Conservation (phyloP, 1,140 invertebrate species). For the Zaprionus davidi region DNA sequence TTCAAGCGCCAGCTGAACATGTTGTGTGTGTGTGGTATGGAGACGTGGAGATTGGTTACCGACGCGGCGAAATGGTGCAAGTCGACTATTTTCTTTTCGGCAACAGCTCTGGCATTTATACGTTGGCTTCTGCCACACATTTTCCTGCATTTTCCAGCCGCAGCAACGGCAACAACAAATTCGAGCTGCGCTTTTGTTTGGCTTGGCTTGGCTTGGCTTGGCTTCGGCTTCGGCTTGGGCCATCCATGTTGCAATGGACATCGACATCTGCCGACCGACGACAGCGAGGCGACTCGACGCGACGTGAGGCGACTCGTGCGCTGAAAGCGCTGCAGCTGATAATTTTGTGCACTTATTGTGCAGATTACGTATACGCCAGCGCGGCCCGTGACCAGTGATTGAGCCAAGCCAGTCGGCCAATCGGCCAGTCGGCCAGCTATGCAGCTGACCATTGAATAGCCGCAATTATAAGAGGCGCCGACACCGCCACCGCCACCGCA, state of each 20-base stretch:
- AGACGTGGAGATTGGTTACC: conserved; percentile 36
- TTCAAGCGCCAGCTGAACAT: conserved; percentile 56
- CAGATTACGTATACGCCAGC: conserved; percentile 60
- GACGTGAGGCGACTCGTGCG: conserved; percentile 9
- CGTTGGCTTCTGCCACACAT: conserved; percentile 56
- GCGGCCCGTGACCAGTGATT: conserved; percentile 23
- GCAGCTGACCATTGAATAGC: conserved; percentile 45
- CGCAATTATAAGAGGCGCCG: conserved; percentile 45
- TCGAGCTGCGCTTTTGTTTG: conserved; percentile 62
- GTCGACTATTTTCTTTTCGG: conserved; percentile 75
- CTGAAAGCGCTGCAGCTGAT: conserved; percentile 60
- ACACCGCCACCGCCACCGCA: conserved; percentile 2
- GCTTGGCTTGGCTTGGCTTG: conserved; percentile 39
- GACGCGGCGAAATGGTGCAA: conserved; percentile 72
- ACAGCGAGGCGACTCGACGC: background rate
- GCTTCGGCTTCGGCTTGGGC: conserved; percentile 45
- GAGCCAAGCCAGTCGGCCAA: conserved; percentile 17
- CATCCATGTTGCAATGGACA: conserved; percentile 73
- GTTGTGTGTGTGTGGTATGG: conserved; percentile 6
- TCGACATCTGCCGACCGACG: conserved; percentile 67
- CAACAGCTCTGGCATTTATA: conserved; percentile 67
- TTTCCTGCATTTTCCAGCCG: conserved; percentile 75
- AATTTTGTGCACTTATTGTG: conserved; percentile 75
- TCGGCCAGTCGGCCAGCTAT: conserved; percentile 1
- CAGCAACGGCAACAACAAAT: conserved; percentile 17